phyloP scores from a whole-genome alignment of 2,888 invertebrate species.

The Shargacucullia verbasci region DNA sequence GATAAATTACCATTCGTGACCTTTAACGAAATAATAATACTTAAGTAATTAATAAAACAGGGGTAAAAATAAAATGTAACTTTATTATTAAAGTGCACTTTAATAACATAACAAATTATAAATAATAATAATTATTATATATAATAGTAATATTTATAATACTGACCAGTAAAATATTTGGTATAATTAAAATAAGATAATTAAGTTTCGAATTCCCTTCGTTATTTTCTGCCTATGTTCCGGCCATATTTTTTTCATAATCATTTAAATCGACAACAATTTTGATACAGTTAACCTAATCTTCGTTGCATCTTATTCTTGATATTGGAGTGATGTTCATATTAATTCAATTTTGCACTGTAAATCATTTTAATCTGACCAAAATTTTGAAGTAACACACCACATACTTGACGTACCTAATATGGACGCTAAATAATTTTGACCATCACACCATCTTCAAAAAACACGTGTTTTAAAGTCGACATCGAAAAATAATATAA shows the following conservation, averaged over 20 bases:
- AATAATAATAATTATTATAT: background rate
- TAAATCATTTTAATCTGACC: too few relatives aligned
- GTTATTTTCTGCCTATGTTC: constrained; percentile 9
- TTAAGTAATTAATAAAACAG: too few relatives aligned
- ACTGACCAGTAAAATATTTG: constrained; percentile 30
- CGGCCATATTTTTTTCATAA: constrained; percentile 16
- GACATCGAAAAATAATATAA: background rate
- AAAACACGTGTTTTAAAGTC: background rate
- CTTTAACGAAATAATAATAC: too few relatives aligned
- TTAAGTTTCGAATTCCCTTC: constrained; percentile 1
- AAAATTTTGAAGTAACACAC: background rate
- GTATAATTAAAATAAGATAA: background rate
- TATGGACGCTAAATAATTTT: background rate
- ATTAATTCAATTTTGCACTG: background rate
- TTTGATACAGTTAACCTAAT: background rate
- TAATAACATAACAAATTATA: constrained; percentile 35
- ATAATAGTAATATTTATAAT: constrained; percentile 20
- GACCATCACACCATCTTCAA: background rate
- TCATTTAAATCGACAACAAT: too few relatives aligned
- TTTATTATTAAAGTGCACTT: constrained; percentile 43
- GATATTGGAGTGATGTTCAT: too few relatives aligned
- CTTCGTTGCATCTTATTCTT: background rate
- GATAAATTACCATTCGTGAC: too few relatives aligned
- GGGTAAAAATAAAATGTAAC: background rate
- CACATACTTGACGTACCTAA: background rate